Base-by-base conservation (phyloP, 2,888 invertebrate genomes). In the Leptinotarsa peninsularis region DNA sequence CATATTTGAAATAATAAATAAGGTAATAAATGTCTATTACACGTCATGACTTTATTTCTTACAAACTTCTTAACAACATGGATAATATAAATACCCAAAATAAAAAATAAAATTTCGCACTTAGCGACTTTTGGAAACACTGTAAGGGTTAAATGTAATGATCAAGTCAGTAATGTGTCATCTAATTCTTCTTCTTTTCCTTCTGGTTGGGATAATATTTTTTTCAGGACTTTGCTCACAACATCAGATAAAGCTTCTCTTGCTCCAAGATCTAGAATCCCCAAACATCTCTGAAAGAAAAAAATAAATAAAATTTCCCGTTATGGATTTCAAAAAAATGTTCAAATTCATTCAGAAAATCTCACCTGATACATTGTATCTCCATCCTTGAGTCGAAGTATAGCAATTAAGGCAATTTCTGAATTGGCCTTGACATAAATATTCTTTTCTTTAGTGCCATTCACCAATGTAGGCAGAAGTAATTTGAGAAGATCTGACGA, bases 391-490 rank as follows among this genome's bases (percentile, higher is more conserved):
- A 98, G 90, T 76, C 94, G 92, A 81, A 99, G 91, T 81, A 98
- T 92, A 70, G 95, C 93, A 67, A 98, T 93, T 69, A 99, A 91
- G 13, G 98, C 98, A 79, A 95, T 92, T 91, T 99, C 99, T 58
- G 98, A 95, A 89, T 96, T 96, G 58, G 96, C 94, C 88, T 96
- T 95, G 60, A 99, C 98, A 86, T 96, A 95, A 67, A 96, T 93
- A 89, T 98, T 98, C 90, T 98, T 98, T 90, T 99, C 99, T 90
- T 98, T 98, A 76, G 98, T 98, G 79, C 99, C 99, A 90, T 98
- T 99, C 71, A 99, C 98, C 82, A 99, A 90, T 89, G 96, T 95
- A 0, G 98, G 98, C 81, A 98, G 90, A 79, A 96, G 89, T 70
- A 93, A 90, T 86, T 93, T 95, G 80, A 96, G 90, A 80, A 96